phyloP scores from a whole-genome alignment of 2,113 vertebrate genomes.

The Lates calcarifer region DNA sequence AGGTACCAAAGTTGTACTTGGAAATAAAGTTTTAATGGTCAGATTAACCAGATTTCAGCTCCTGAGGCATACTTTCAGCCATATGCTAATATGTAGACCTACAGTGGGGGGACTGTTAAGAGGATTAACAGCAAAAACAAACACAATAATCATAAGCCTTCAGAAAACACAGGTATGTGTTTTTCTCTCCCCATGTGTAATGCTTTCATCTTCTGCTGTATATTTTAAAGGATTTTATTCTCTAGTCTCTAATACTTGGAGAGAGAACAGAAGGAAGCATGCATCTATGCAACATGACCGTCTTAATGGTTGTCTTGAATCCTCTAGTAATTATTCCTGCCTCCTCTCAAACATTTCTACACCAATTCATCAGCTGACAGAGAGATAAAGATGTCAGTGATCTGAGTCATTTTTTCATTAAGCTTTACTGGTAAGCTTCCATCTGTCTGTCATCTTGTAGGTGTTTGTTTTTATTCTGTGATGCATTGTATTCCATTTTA shows the following conservation, averaged over 20 bases:
- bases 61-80: slow-evolving; percentile 4
- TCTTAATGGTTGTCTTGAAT: slow-evolving; percentile 19
- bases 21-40: neutral
- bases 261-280: neutral
- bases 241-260: neutral
- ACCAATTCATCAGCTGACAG: slow-evolving; percentile 1
- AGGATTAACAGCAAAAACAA: slow-evolving; percentile 49
- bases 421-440: neutral
- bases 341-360: slow-evolving; percentile 27
- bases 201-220: slow-evolving; percentile 37
- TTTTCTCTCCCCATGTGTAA: slow-evolving; percentile 5
- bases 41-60: neutral
- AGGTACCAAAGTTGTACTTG: neutral
- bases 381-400: neutral
- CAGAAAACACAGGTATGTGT: neutral
- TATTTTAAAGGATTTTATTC: slow-evolving; percentile 34
- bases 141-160: slow-evolving; percentile 32
- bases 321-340: slow-evolving; percentile 30
- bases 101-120: neutral
- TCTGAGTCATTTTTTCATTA: slow-evolving; percentile 28
- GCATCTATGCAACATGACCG: slow-evolving; percentile 15
- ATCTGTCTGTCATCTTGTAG: slow-evolving; percentile 4
- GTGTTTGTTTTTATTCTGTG: slow-evolving; percentile 7
- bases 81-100: slow-evolving; percentile 7
- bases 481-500: neutral